Conservation (phyloP, 2,113 vertebrate species). For the Poecile atricapillus region DNA sequence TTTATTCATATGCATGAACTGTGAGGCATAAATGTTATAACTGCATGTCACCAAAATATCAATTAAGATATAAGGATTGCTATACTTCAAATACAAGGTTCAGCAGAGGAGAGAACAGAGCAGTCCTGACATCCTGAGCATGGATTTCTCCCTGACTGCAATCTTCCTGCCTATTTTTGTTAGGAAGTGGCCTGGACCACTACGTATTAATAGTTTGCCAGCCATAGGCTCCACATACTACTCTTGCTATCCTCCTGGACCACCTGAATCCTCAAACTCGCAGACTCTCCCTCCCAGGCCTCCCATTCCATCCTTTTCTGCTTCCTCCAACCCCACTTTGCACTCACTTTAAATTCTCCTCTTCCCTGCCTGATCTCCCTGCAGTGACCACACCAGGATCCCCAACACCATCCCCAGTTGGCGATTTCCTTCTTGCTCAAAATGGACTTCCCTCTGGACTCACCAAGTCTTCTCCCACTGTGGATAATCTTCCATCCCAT, state of each 20-base stretch:
- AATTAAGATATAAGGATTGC: neutral
- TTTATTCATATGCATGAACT: neutral
- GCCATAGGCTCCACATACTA: neutral
- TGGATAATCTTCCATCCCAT: neutral
- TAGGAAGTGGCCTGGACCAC: neutral
- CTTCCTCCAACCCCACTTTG: neutral
- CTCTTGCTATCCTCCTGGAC: neutral
- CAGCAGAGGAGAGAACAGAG: neutral
- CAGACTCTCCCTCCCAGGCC: neutral
- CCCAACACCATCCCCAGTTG: neutral
- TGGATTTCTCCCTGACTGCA: neutral
- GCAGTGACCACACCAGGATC: neutral
- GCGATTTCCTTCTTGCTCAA: neutral
- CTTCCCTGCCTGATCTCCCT: neutral
- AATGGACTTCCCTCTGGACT: neutral
- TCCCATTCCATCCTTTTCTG: neutral
- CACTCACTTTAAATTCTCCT: neutral
- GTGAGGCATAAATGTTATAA: neutral
- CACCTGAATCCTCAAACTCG: neutral
- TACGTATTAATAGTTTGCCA: neutral
- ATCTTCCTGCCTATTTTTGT: neutral
- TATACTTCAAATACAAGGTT: neutral
- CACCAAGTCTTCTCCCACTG: neutral
- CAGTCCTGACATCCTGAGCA: neutral
- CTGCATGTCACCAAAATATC: neutral